Conservation (phyloP, 2,113 vertebrate species). For the Strix uralensis region DNA sequence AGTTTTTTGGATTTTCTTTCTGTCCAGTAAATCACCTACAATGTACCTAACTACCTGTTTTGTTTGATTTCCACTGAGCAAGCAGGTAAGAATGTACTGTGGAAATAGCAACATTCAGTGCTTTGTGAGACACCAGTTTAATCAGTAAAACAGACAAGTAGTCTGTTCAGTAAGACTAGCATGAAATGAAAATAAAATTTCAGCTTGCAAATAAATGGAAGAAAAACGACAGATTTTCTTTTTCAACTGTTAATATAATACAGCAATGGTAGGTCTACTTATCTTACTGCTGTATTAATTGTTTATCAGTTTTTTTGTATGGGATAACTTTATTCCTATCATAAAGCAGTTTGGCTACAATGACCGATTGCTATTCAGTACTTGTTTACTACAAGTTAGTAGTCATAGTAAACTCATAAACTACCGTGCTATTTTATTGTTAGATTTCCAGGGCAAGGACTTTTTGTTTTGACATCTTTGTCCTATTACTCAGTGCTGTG, state of each 20-base stretch:
- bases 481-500: background rate
- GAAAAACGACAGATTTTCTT: background rate
- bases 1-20: background rate
- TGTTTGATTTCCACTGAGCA: background rate
- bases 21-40: background rate
- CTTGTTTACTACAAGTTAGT: background rate
- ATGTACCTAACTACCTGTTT: background rate
- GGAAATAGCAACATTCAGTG: background rate
- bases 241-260: background rate
- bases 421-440: background rate
- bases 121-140: background rate
- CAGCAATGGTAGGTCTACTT: background rate
- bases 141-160: background rate
- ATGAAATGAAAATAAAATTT: background rate
- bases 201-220: background rate
- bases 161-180: background rate
- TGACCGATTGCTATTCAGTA: background rate
- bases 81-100: background rate
- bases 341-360: background rate
- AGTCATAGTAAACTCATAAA: background rate
- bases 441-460: background rate
- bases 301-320: background rate
- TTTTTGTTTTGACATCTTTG: background rate
- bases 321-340: background rate
- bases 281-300: background rate